Evolutionary conservation across 1,140 invertebrate species (phyloP), one percentile per base, ranked within the genome.

Genomic region (Archivesica marissinica): DNA sequence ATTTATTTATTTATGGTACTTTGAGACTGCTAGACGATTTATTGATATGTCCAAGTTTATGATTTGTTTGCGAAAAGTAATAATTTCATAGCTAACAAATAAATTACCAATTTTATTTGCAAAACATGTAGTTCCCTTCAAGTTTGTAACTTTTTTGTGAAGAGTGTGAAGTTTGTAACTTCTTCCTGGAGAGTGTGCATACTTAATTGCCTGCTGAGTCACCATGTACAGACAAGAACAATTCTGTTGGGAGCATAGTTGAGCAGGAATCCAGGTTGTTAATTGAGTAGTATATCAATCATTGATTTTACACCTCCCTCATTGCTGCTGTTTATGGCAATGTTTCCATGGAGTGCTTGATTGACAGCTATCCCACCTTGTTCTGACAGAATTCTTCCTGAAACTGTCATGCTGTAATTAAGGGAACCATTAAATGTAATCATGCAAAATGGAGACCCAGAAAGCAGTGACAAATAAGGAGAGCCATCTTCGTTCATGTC

Each of bases 281-380:
- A 0, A 7, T 17, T n/a, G 52, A 75, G 72, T 54, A 23, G 66
- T 33, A 54, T 59, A 59, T 76, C 47, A 59, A 38, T 59, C 74
- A 76, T 76, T 76, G 74, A 76, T 76, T 59, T 59, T 59, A 76
- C 74, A 76, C 74, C 74, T 76, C 17, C 2, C 9, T 28, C 41
- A 23, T 9, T 76, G 9, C 44, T 28, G 2, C 33, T 54, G 47
- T 76, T 76, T 76, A 76, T 76, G 47, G 74, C 54, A 56, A 25
- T 76, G 74, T 56, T 56, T 56, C 38, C 54, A 33, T 76, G 50
- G 23, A 13, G 54, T 23, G 38, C 23, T 76, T 76, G 74, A 76
- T 76, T 76, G 74, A 59, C 74, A 52, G 20, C 23, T 76, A 17
- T 28, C 23, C 17, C 74, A 56, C 74, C 74, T 38, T 25, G 30